Conservation (phyloP, 2,888 invertebrate species). For the Tinea pellionella region DNA sequence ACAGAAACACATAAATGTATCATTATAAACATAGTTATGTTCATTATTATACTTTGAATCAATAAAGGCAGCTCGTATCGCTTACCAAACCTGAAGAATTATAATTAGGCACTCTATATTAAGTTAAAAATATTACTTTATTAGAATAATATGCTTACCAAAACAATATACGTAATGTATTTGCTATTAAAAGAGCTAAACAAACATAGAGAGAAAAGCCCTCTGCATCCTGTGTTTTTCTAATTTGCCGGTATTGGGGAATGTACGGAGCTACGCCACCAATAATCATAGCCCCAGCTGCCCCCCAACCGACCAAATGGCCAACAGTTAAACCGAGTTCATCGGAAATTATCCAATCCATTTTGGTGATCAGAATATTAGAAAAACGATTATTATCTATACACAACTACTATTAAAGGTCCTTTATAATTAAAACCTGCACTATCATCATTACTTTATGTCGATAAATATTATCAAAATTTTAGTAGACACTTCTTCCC, state of each 20-base stretch:
- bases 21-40: conserved; percentile 94
- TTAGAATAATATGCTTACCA: conserved; percentile 73
- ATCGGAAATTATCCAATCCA: conserved; percentile 85
- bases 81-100: conserved; percentile 92
- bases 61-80: conserved; percentile 95
- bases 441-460: neutral
- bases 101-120: neutral
- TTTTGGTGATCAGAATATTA: conserved; percentile 29
- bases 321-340: conserved; percentile 80
- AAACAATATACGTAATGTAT: conserved; percentile 96
- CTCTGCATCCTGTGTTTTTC: conserved; percentile 89
- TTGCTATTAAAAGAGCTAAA: conserved; percentile 93
- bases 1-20: conserved; percentile 92
- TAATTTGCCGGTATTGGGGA: conserved; percentile 95
- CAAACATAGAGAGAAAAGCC: conserved; percentile 98
- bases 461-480: too few relatives aligned
- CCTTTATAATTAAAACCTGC: neutral
- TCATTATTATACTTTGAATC: conserved; percentile 98
- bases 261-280: conserved; percentile 97
- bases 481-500: too few relatives aligned
- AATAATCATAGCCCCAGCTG: conserved; percentile 91
- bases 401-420: neutral
- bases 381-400: neutral
- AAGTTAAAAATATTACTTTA: too few relatives aligned
- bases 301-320: conserved; percentile 81